These are phyloP conservation scores for Setophaga petechia DNA, from an alignment of 2,113 vertebrate genomes.

Conservation along the genomic window DNA sequence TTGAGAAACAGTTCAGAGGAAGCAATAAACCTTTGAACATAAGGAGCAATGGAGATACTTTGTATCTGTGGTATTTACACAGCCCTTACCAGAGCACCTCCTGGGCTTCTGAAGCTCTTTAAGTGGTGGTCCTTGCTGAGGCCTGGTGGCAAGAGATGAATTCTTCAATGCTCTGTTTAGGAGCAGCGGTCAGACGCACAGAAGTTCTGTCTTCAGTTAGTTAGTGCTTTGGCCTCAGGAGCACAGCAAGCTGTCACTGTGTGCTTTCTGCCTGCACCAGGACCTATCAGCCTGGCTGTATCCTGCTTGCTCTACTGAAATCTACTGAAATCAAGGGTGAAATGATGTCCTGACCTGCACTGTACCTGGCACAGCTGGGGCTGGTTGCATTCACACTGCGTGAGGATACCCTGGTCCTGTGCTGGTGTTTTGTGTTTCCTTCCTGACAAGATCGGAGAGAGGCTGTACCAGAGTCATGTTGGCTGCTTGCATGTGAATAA, in stretches of 20 bases:
- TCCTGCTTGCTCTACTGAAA: neutral
- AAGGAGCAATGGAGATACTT: neutral
- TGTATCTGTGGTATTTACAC: neutral
- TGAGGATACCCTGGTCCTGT: neutral
- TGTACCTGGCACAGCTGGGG: neutral
- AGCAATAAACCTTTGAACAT: neutral
- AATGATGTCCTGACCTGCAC: neutral
- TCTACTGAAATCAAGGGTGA: neutral
- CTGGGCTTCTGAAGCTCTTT: neutral
- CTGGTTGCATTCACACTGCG: neutral
- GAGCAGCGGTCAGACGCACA: neutral
- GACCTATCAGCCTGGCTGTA: neutral
- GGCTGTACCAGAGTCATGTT: neutral
- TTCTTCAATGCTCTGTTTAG: neutral
- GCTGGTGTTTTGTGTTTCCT: neutral
- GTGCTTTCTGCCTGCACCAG: neutral
- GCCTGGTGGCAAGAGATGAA: fast-evolving
- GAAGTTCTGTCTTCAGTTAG: neutral
- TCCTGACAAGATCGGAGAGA: neutral
- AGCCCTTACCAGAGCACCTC: fast-evolving
- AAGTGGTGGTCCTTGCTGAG: fast-evolving
- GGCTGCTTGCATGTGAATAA: fast-evolving
- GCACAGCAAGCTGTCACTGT: neutral
- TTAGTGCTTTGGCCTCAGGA: neutral
- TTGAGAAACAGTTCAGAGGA: neutral